Evolutionary conservation across 2,888 invertebrate species (phyloP).

Genomic region (Scaptomyza parva): DNA sequence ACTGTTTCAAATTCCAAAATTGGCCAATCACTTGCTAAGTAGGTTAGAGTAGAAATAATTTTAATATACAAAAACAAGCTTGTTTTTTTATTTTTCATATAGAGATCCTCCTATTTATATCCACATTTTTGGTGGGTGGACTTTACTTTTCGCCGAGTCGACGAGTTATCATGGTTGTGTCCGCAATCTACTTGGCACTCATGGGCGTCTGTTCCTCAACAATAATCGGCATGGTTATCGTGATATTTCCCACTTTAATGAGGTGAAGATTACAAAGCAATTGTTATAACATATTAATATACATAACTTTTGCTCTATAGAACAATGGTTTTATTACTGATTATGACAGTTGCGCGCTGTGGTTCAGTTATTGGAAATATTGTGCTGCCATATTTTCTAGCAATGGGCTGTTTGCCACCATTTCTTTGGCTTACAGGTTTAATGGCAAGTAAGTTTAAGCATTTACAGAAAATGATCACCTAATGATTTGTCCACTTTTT

Average conservation of each 20-base stretch:
- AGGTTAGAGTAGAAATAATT: too few species aligned
- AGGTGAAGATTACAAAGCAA: conserved; percentile 57
- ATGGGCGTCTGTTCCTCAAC: conserved; percentile 76
- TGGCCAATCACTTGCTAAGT: conserved; percentile 66
- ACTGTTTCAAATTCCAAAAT: conserved; percentile 47
- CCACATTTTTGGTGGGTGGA: conserved; percentile 85
- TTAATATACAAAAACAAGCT: neutral
- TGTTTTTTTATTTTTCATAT: conserved; percentile 2
- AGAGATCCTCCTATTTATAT: conserved; percentile 84
- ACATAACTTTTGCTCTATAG: conserved; percentile 83
- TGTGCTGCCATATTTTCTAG: conserved; percentile 88
- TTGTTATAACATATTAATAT: neutral
- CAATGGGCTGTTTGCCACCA: conserved; percentile 89
- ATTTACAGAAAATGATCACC: neutral
- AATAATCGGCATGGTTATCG: conserved; percentile 71
- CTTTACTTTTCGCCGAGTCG: conserved; percentile 86
- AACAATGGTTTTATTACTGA: conserved; percentile 90
- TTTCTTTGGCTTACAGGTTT: conserved; percentile 88
- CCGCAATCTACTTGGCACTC: conserved; percentile 85
- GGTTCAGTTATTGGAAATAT: conserved; percentile 91
- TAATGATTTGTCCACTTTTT: neutral
- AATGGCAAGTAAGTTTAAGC: conserved; percentile 85
- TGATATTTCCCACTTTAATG: conserved; percentile 81
- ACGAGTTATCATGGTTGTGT: conserved; percentile 85
- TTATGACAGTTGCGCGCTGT: conserved; percentile 89